These are phyloP conservation scores for Monopis laevigella DNA, from an alignment of 2,888 invertebrate genomes.

Conservation along the genomic window DNA sequence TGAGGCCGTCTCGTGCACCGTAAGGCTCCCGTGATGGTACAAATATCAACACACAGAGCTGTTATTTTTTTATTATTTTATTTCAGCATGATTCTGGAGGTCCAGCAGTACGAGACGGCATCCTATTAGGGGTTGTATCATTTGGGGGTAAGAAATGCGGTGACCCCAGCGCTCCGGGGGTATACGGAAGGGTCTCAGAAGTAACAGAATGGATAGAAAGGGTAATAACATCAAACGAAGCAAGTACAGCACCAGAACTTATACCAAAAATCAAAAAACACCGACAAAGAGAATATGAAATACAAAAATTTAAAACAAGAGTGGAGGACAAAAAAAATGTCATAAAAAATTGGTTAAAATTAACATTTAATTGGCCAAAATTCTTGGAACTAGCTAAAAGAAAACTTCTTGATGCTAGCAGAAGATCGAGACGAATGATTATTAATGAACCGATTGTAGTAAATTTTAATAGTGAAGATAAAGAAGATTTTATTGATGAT, in stretches of 20 bases:
- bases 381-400: slow-evolving; percentile 49
- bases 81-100: slow-evolving; percentile 54
- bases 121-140: slow-evolving; percentile 48
- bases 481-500: slow-evolving; percentile 37
- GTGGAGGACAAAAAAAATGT: slow-evolving; percentile 54
- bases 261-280: slow-evolving; percentile 43
- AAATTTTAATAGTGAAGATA: slow-evolving; percentile 30
- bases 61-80: too few relatives aligned
- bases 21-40: too few relatives aligned
- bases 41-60: too few relatives aligned
- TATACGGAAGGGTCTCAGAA: slow-evolving; percentile 47
- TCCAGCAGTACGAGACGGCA: slow-evolving; percentile 51
- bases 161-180: slow-evolving; percentile 52
- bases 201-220: slow-evolving; percentile 31
- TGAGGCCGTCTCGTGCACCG: too few relatives aligned
- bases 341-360: slow-evolving; percentile 51
- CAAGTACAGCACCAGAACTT: slow-evolving; percentile 33
- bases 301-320: slow-evolving; percentile 48
- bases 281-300: slow-evolving; percentile 36
- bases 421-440: slow-evolving; percentile 27
- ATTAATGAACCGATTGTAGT: slow-evolving; percentile 13
- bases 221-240: slow-evolving; percentile 42
- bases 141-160: slow-evolving; percentile 58
- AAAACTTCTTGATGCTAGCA: slow-evolving; percentile 40
- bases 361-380: slow-evolving; percentile 42